These are phyloP conservation scores for Cephus runcator DNA, from an alignment of 2,888 invertebrate genomes.

Conservation along the genomic window DNA sequence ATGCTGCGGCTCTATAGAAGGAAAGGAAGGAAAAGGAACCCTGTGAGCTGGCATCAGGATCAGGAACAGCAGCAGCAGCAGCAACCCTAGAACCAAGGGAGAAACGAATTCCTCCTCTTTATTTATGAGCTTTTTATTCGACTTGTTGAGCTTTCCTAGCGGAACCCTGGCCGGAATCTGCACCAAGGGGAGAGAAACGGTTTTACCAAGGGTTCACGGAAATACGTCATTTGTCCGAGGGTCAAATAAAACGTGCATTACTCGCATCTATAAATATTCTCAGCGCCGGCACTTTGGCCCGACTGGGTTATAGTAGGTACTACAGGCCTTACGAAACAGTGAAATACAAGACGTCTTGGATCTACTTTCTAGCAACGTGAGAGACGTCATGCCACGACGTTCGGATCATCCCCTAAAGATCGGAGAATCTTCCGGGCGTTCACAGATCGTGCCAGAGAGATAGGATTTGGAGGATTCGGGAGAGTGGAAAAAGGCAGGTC, in stretches of 20 bases:
- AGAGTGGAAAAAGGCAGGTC: background rate
- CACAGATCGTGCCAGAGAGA: background rate
- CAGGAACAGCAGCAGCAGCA: background rate
- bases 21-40: background rate
- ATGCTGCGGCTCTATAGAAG: background rate
- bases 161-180: background rate
- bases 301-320: background rate
- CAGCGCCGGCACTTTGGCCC: background rate
- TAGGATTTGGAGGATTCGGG: background rate
- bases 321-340: too few relatives aligned
- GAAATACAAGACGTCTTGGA: background rate
- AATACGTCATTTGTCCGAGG: background rate
- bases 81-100: constrained; percentile 31
- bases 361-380: background rate
- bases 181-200: background rate
- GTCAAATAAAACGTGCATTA: background rate
- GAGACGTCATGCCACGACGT: background rate
- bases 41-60: background rate
- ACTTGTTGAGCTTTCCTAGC: constrained; percentile 61
- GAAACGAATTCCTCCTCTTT: constrained; percentile 55
- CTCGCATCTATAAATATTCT: background rate
- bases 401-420: background rate
- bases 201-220: background rate
- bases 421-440: background rate
- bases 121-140: constrained; percentile 66